These are phyloP conservation scores for Rhaphigaster nebulosa DNA, from an alignment of 2,888 invertebrate genomes.

Conservation along the genomic window DNA sequence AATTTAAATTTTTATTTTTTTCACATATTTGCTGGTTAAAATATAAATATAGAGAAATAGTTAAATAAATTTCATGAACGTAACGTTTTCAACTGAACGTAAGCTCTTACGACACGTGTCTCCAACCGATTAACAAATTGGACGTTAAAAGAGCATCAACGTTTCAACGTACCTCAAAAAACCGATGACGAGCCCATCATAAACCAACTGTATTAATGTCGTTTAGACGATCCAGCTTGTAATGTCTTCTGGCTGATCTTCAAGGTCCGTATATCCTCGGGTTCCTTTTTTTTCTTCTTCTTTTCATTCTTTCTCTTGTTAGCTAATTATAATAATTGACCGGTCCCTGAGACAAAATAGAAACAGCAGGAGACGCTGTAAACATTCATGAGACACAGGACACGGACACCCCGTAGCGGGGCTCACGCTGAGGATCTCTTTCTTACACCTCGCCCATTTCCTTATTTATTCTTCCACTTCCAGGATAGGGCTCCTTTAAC, in stretches of 20 bases:
- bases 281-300: not conserved
- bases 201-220: not conserved
- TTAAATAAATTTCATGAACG: not conserved
- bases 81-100: not conserved
- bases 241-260: not conserved
- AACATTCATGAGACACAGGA: constrained; percentile 57
- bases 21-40: too few species aligned
- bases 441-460: constrained; percentile 54
- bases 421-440: constrained; percentile 38
- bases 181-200: not conserved
- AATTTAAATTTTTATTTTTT: too few species aligned
- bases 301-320: not conserved
- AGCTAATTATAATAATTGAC: constrained; percentile 59
- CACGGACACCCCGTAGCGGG: constrained; percentile 11
- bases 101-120: not conserved
- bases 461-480: constrained; percentile 50
- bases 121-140: not conserved
- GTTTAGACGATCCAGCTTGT: not conserved
- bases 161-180: not conserved
- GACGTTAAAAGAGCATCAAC: not conserved
- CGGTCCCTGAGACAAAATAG: constrained; percentile 59
- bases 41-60: too few species aligned
- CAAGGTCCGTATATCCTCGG: not conserved
- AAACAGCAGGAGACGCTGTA: constrained; percentile 58
- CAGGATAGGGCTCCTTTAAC: constrained; percentile 44